Evolutionary conservation across 2,888 invertebrate species (phyloP), one percentile per base, ranked within the genome.

Genomic region (Apodemia zela): DNA sequence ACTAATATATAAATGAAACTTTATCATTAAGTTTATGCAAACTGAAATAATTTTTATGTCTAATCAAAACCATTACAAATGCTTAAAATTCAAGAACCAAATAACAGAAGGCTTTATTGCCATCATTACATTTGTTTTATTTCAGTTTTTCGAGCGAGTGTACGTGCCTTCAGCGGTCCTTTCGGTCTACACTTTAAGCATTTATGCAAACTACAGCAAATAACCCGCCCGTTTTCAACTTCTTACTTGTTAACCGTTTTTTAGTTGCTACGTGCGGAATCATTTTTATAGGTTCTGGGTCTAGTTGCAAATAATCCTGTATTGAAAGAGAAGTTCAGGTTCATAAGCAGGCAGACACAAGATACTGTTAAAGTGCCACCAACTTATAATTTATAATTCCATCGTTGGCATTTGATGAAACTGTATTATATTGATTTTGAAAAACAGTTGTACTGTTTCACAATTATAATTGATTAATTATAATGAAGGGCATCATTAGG

Each of bases 201-300:
- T 80, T 84, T 84, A 84, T 84, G 82, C 82, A 81, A 82, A 83
- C 78, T 75, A 75, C 76, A 76, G 78, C 75, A 78, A 80, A 80
- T 80, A 81, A 78, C 79, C 78, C 80, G 74, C 77, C 74, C 73
- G 75, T 75, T 73, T 65, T 70, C 74, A 66, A 69, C 70, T 72
- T 69, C 71, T 75, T 71, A 75, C 75, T 71, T 75, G 76, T 73
- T 76, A 72, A 72, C 66, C 69, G 67, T 72, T 70, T 77, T 74
- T 74, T 71, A 68, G 66, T 66, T 63, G 67, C 66, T 71, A 69
- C 66, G 69, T 57, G 63, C 58, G 47, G 60, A 63, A 69, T 60
- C 63, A 61, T 65, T 62, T 42, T 63, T 65, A 54, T 54, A 54
- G 25, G 54, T 54, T 11, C 18, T 54, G 54, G 25, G 13, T 15